Conservation (phyloP, 2,888 invertebrate genomes). For the Torymus auratus region DNA sequence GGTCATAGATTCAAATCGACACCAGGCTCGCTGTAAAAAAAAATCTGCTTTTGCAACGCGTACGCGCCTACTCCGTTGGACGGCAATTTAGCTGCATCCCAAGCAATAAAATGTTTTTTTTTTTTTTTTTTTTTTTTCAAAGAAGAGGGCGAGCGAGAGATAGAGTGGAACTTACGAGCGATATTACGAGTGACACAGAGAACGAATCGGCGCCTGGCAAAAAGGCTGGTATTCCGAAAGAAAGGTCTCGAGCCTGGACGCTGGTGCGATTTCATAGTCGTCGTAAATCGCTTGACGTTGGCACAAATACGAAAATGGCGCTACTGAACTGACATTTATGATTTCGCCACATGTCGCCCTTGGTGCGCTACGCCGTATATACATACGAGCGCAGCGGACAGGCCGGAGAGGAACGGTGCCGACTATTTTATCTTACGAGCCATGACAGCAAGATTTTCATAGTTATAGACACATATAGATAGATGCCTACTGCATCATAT, state of each 20-base stretch:
- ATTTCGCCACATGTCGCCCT: constrained; percentile 56
- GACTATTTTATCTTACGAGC: constrained; percentile 43
- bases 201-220: neutral
- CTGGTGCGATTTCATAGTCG: constrained; percentile 39
- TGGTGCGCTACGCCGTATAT: neutral
- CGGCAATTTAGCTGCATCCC: too few species aligned
- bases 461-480: constrained; percentile 24
- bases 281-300: constrained; percentile 50
- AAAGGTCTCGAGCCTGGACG: constrained; percentile 6
- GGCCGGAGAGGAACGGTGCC: neutral
- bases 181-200: constrained; percentile 16
- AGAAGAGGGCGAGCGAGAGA: neutral
- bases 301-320: constrained; percentile 53
- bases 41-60: too few species aligned
- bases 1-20: too few species aligned
- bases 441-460: constrained; percentile 36
- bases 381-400: neutral
- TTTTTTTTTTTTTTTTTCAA: neutral
- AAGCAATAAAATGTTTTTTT: constrained; percentile 10
- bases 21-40: too few species aligned
- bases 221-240: constrained; percentile 1
- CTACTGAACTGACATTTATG: constrained; percentile 57
- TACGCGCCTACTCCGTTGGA: too few species aligned
- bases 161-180: constrained; percentile 29
- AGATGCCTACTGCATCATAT: too few species aligned